Evolutionary conservation across 2,113 vertebrate genomes (phyloP), one percentile per base, ranked within the genome.

Genomic region (Centrocercus urophasianus): DNA sequence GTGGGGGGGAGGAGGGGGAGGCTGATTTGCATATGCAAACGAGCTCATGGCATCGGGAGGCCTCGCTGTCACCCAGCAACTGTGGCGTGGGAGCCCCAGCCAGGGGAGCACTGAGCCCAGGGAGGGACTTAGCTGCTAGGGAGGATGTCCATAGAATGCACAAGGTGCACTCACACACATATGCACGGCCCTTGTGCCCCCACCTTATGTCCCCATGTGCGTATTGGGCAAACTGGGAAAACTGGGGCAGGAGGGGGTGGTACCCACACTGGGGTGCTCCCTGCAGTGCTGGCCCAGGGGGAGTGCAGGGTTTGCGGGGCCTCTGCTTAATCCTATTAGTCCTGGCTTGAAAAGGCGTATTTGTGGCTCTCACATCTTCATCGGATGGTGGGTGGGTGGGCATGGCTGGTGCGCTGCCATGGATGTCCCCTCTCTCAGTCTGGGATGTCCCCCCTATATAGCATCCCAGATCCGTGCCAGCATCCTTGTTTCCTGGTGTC

Each of bases 11-110:
- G 90, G 67, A 76, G 48, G 48, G 24, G 79, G 88, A 83, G 70
- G 27, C 60, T 77, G 42, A 45, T 95, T 96, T 96, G 88, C 92
- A 95, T 96, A 96, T 96, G 96, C 72, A 96, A 94, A 96, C 4
- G 10, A 95, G 72, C 75, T 95, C 93, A 64, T 96, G 95, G 76
- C 83, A 95, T 96, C 79, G 25, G 86, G 77, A 71, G 79, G 76
- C 60, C 56, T 95, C 0, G 0, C 56, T 90, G 93, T 96, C 96
- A 96, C 96, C 88, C 96, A 95, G 96, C 96, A 96, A 96, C 96
- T 94, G 79, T 0, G 0, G 42, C 14, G 45, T 91, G 92, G 83
- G 93, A 96, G 90, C 65, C 79, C 60, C 69, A 1, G 2, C 54
- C 34, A 8, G 67, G 47, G 45, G 64, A n/a, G 47, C 22, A 36